Evolutionary conservation across 2,888 invertebrate species (phyloP).

Genomic region (Patella depressa): DNA sequence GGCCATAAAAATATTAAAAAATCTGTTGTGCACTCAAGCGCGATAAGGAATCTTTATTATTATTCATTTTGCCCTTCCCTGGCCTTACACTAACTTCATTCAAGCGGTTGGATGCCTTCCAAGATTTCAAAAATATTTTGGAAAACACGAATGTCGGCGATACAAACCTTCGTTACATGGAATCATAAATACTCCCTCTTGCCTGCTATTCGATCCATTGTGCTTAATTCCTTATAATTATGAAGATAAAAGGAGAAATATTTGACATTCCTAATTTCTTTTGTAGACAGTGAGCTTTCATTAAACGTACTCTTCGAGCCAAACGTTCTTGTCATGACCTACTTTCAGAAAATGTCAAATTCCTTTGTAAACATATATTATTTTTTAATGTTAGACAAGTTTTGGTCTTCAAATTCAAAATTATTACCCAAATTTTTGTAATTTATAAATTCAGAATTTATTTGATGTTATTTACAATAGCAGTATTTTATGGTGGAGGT

Average conservation of each 20-base stretch:
- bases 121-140: background rate
- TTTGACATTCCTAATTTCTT: conserved; percentile 63
- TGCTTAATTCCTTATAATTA: conserved; percentile 4
- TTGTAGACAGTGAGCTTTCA: conserved; percentile 21
- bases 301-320: background rate
- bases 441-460: no score
- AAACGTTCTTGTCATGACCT: background rate
- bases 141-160: background rate
- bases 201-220: background rate
- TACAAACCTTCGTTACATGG: background rate
- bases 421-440: no score
- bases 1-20: background rate
- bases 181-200: background rate
- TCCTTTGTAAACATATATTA: no score
- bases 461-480: no score
- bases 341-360: background rate
- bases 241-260: conserved; percentile 47
- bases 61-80: conserved; percentile 19
- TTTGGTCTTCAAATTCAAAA: no score
- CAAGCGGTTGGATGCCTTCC: background rate
- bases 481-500: no score
- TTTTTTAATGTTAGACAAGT: no score
- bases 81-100: conserved; percentile 4
- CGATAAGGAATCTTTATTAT: background rate
- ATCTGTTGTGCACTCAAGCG: conserved; percentile 9